Percentiles rank a stretch among this genome's conserved stretches.
phyloP scores from a whole-genome alignment of 2,888 invertebrate genomes.

The Oxytorus armatus region DNA sequence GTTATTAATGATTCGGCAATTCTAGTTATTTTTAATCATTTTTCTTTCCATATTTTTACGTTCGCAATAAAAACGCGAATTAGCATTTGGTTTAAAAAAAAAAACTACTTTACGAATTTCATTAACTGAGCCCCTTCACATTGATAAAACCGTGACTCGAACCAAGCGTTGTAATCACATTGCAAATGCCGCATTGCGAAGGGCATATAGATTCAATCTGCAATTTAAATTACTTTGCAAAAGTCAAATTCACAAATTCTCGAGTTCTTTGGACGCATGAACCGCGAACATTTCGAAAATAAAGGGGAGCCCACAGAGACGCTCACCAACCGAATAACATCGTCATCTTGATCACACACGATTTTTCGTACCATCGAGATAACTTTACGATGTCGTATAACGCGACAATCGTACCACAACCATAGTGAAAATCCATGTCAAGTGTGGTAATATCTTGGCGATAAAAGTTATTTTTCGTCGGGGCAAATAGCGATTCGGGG shows the following conservation, averaged over 20 bases:
- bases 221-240: conserved; percentile 35
- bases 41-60: too few relatives aligned
- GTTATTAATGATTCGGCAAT: too few relatives aligned
- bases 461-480: conserved; percentile 66
- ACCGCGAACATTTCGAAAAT: conserved; percentile 28
- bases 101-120: not conserved
- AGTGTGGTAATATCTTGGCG: conserved; percentile 57
- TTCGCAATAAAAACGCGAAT: too few relatives aligned
- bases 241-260: conserved; percentile 26
- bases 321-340: conserved; percentile 43
- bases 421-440: conserved; percentile 71
- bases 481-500: conserved; percentile 27
- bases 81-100: not conserved
- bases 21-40: too few relatives aligned
- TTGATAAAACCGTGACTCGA: not conserved
- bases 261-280: conserved; percentile 9
- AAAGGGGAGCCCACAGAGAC: not conserved
- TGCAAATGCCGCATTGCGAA: not conserved
- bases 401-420: conserved; percentile 33
- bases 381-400: conserved; percentile 68
- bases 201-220: conserved; percentile 33
- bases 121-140: not conserved
- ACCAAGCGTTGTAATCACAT: not conserved
- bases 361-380: conserved; percentile 60
- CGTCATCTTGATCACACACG: conserved; percentile 12